Conservation (phyloP, 2,888 invertebrate genomes). For the Oligia fasciuncula region DNA sequence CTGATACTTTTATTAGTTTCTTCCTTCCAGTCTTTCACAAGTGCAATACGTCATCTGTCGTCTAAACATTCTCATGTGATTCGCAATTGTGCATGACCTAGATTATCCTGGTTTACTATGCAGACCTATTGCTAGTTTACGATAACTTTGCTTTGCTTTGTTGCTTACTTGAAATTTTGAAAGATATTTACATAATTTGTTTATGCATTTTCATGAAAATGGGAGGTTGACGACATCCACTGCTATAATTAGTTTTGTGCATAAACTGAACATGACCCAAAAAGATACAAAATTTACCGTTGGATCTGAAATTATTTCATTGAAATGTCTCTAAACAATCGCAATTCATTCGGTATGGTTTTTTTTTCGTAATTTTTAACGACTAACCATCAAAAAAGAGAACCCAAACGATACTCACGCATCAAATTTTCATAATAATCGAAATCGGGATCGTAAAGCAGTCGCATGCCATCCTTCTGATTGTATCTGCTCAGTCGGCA, state of each 20-base stretch:
- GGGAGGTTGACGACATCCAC: not conserved
- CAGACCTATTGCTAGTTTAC: slow-evolving; percentile 2
- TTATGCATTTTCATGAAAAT: slow-evolving; percentile 9
- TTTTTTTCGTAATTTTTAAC: slow-evolving; percentile 17
- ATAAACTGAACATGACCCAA: slow-evolving; percentile 13
- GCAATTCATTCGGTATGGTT: slow-evolving; percentile 11
- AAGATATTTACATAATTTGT: not conserved
- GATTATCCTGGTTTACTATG: slow-evolving; percentile 14
- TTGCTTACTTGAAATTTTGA: slow-evolving; percentile 2
- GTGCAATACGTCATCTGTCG: slow-evolving; percentile 54
- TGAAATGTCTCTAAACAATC: slow-evolving; percentile 12
- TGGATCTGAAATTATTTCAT: slow-evolving; percentile 2
- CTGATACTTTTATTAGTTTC: slow-evolving; percentile 62
- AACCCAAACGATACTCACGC: slow-evolving; percentile 92
- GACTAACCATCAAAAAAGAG: slow-evolving; percentile 34
- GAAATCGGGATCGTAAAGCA: slow-evolving; percentile 97
- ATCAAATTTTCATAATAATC: slow-evolving; percentile 98
- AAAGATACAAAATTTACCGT: not conserved
- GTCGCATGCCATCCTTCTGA: slow-evolving; percentile 96
- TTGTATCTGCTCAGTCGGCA: slow-evolving; percentile 96
- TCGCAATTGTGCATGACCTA: slow-evolving; percentile 38
- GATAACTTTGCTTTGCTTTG: slow-evolving; percentile 1
- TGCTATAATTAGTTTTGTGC: not conserved
- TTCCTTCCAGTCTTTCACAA: slow-evolving; percentile 56
- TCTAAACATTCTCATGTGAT: slow-evolving; percentile 51